Conservation (phyloP, 1,140 invertebrate genomes). For the Harlomillsia oculata region DNA sequence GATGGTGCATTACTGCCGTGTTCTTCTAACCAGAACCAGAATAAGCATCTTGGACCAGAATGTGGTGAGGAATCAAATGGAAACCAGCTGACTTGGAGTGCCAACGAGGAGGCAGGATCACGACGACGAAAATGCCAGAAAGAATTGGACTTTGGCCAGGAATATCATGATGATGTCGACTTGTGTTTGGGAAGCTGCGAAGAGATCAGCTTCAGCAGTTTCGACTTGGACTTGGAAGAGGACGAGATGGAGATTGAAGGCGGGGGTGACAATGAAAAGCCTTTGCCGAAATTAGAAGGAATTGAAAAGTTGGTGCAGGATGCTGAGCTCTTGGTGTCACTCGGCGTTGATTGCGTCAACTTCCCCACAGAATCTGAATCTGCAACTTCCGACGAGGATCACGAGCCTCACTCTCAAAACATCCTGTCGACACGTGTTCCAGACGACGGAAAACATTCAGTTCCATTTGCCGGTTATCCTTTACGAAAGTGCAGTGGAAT, state of each 20-base stretch:
- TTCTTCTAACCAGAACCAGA: no score
- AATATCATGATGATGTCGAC: constrained; percentile 10
- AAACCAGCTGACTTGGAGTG: no score
- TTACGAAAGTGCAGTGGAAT: constrained; percentile 23
- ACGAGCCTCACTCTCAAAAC: no score
- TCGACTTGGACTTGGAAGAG: constrained; percentile 26
- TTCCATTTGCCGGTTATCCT: background rate
- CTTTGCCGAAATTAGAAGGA: constrained; percentile 22
- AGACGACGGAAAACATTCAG: no score
- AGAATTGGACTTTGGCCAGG: constrained; percentile 32
- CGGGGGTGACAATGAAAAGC: background rate
- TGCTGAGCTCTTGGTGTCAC: constrained; percentile 24
- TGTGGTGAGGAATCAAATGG: no score
- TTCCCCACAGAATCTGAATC: constrained; percentile 9
- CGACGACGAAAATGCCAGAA: constrained; percentile 10
- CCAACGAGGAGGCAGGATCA: no score
- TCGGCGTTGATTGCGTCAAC: constrained; percentile 16
- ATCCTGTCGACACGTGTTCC: no score
- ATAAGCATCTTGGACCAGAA: no score
- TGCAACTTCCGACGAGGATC: constrained; percentile 14
- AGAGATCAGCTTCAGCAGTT: constrained; percentile 26
- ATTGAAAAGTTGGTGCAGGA: constrained; percentile 33
- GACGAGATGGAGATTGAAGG: constrained; percentile 11
- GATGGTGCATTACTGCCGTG: no score
- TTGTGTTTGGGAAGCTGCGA: constrained; percentile 16